phyloP scores from a whole-genome alignment of 2,888 invertebrate genomes.

The Xestia ashworthii region DNA sequence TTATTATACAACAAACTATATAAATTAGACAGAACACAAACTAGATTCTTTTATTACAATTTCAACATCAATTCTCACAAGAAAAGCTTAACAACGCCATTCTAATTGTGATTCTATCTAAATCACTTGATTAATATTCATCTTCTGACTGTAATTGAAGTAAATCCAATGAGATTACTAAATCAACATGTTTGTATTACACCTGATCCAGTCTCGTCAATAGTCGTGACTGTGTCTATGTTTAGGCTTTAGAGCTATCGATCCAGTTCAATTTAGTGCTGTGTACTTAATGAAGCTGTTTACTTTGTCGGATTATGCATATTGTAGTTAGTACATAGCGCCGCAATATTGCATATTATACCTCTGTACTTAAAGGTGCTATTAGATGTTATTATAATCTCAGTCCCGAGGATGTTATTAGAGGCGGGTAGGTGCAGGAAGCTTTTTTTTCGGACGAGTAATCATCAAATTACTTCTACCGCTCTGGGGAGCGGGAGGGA shows the following conservation, averaged over 20 bases:
- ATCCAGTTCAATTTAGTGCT: conserved; percentile 4
- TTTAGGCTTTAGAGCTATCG: conserved; percentile 15
- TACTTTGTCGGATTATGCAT: not conserved
- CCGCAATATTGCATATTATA: not conserved
- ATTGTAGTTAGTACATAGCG: not conserved
- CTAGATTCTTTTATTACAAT: not conserved
- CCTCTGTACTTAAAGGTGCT: not conserved
- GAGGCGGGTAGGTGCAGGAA: not conserved
- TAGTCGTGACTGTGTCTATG: not conserved
- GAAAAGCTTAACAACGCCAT: not conserved
- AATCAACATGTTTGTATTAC: conserved; percentile 20
- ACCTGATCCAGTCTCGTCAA: not conserved
- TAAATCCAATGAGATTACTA: not conserved
- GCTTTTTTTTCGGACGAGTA: not conserved
- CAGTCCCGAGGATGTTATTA: not conserved
- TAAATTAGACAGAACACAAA: not conserved
- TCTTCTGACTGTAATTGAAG: not conserved
- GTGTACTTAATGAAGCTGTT: conserved; percentile 17
- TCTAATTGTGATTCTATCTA: not conserved
- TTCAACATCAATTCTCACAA: not conserved
- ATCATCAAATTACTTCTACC: too few relatives aligned
- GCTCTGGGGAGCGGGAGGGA: too few relatives aligned
- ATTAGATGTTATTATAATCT: not conserved
- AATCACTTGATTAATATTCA: not conserved
- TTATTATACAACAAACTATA: not conserved